A percentile compares a stretch with the other conserved stretches of the same genome.
Evolutionary conservation across 2,888 invertebrate species (phyloP).

Genomic region (Nymphalis urticae): DNA sequence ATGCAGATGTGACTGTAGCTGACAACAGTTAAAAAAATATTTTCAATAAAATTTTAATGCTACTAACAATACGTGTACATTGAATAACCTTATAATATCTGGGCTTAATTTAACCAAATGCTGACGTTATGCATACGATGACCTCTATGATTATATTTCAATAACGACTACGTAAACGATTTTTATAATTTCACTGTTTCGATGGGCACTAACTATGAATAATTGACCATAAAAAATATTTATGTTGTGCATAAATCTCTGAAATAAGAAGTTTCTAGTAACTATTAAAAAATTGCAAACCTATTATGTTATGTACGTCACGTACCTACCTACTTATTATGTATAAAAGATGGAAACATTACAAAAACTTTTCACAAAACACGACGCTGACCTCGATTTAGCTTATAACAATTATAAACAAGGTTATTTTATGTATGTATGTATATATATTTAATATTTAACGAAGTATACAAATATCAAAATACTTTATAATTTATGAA

Average conservation of each 20-base stretch:
- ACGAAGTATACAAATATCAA: background rate
- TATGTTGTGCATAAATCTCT: background rate
- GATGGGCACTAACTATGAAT: background rate
- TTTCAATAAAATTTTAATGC: too few relatives aligned
- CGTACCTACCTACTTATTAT: background rate
- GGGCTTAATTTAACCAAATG: background rate
- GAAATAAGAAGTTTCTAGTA: background rate
- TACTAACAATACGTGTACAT: background rate
- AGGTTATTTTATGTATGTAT: background rate
- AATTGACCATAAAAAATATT: background rate
- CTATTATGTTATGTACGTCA: background rate
- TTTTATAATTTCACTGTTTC: background rate
- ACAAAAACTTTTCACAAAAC: background rate
- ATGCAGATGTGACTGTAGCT: too few relatives aligned
- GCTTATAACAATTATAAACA: background rate
- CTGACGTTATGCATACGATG: background rate
- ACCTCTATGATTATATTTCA: slow-evolving; percentile 1
- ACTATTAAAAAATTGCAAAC: background rate
- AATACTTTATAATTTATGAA: background rate
- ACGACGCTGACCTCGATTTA: background rate
- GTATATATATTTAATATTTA: too few relatives aligned
- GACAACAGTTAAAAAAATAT: too few relatives aligned
- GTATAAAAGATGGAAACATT: background rate
- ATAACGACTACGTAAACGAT: background rate
- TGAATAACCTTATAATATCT: background rate